These are phyloP conservation scores for Chloromyia formosa DNA, from an alignment of 2,888 invertebrate genomes.

Conservation along the genomic window DNA sequence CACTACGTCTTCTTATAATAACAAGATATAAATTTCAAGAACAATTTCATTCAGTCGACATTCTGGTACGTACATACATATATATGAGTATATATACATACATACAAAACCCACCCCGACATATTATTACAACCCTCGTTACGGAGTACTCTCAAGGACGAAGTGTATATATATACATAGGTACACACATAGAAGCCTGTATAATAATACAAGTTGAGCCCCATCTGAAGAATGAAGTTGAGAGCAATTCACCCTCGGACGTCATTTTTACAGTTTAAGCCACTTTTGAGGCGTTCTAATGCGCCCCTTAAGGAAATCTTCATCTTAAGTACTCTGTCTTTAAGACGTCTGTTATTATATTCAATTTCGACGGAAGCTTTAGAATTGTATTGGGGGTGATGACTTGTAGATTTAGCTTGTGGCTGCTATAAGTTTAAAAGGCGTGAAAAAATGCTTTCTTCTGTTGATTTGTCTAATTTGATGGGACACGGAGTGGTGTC, in stretches of 20 bases:
- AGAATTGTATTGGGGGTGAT: slow-evolving; percentile 32
- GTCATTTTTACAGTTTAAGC: slow-evolving; percentile 37
- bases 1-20: slow-evolving; percentile 49
- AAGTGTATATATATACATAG: neutral
- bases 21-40: slow-evolving; percentile 49
- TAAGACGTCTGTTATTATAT: slow-evolving; percentile 49
- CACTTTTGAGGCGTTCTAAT: slow-evolving; percentile 43
- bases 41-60: slow-evolving; percentile 46
- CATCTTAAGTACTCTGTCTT: slow-evolving; percentile 47
- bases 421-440: slow-evolving; percentile 24
- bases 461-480: slow-evolving; percentile 19
- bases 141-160: no score
- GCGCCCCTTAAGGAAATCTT: slow-evolving; percentile 40
- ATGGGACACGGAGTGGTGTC: neutral
- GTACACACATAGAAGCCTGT: neutral
- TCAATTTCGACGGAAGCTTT: slow-evolving; percentile 38
- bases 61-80: neutral
- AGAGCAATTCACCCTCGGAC: slow-evolving; percentile 30
- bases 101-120: neutral
- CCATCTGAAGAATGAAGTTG: slow-evolving; percentile 24
- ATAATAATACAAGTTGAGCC: neutral
- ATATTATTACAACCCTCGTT: no score
- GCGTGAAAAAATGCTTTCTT: slow-evolving; percentile 42
- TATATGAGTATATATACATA: no score
- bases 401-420: slow-evolving; percentile 23